Evolutionary conservation across 2,113 vertebrate species (phyloP).

Genomic region (Irena cyanogastra): DNA sequence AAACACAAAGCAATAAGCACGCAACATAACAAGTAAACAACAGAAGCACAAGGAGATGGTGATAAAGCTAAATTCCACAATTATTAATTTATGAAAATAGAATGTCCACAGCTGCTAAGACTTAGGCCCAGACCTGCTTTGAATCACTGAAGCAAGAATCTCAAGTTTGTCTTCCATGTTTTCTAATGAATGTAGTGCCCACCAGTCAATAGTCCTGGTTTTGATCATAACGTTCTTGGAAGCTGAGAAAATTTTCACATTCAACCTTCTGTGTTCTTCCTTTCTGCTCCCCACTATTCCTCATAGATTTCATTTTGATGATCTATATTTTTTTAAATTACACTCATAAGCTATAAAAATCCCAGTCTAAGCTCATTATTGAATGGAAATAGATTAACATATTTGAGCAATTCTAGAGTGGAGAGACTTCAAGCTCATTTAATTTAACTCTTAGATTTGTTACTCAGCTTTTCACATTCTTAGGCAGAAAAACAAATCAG

Average conservation of each 20-base stretch:
- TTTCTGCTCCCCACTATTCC: neutral
- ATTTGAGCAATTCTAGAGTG: neutral
- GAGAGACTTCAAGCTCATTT: neutral
- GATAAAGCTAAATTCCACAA: neutral
- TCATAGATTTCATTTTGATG: neutral
- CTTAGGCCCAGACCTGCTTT: neutral
- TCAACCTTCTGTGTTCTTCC: neutral
- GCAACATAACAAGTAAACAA: neutral
- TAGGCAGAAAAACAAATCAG: neutral
- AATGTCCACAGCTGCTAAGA: neutral
- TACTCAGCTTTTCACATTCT: neutral
- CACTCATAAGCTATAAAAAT: neutral
- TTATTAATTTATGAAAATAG: neutral
- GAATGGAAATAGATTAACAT: neutral
- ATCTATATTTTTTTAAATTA: neutral
- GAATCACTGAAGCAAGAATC: neutral
- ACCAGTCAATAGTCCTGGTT: neutral
- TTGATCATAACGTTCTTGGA: neutral
- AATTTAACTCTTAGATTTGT: neutral
- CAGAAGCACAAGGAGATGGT: neutral
- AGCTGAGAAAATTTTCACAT: neutral
- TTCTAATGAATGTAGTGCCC: neutral
- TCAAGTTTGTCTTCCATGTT: neutral
- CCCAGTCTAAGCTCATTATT: neutral
- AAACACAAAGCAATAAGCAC: neutral